Percentiles rank a stretch among this genome's conserved stretches.
phyloP scores from a whole-genome alignment of 2,797 vertebrate genomes.

The Clarias fuscus region DNA sequence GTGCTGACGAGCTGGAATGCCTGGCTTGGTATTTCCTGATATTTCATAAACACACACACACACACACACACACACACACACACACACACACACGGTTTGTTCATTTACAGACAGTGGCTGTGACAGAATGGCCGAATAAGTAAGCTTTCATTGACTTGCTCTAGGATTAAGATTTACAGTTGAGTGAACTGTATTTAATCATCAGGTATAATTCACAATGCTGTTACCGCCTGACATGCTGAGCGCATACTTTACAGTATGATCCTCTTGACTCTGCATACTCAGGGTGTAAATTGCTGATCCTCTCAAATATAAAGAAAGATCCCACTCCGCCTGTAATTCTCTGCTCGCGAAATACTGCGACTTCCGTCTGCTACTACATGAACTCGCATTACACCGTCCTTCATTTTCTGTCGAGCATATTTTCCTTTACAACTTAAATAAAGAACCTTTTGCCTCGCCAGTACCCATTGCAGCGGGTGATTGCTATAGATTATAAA shows the following conservation, averaged over 20 bases:
- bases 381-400: neutral
- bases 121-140: constrained; percentile 13
- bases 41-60: constrained; percentile 66
- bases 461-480: constrained; percentile 22
- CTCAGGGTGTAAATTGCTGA: constrained; percentile 36
- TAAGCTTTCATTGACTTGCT: constrained; percentile 25
- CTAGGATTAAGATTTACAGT: constrained; percentile 37
- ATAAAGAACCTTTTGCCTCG: constrained; percentile 27
- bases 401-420: neutral
- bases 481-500: constrained; percentile 54
- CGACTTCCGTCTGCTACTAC: neutral
- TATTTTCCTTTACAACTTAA: neutral
- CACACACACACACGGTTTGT: constrained; percentile 1
- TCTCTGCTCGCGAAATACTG: neutral
- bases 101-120: constrained; percentile 22
- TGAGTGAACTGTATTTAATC: constrained; percentile 34
- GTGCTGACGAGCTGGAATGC: constrained; percentile 73
- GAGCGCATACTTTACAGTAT: constrained; percentile 17
- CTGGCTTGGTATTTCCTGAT: constrained; percentile 76
- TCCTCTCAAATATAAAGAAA: constrained; percentile 24
- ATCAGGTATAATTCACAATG: constrained; percentile 27
- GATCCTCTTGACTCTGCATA: constrained; percentile 32
- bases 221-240: constrained; percentile 10
- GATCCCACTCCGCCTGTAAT: neutral
- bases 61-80: neutral